Evolutionary conservation across 2,113 vertebrate genomes (phyloP), one percentile per base, ranked within the genome.

Genomic region (Hystrix cristata): DNA sequence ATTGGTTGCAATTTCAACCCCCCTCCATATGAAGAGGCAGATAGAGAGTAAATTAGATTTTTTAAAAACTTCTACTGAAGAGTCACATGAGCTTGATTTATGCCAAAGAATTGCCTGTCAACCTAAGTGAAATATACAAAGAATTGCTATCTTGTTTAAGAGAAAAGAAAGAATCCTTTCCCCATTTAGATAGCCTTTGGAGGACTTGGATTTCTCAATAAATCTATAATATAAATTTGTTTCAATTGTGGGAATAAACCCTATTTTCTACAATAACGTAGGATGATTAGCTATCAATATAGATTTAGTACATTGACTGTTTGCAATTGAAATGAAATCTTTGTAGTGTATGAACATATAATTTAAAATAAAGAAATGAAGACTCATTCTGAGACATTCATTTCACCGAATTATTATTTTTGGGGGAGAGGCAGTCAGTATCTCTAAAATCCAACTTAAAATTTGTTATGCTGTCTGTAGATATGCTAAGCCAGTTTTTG

Each of bases 351-450:
- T 16, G 15, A 92, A 7, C 88, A 3, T 65, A 43, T 88, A 64
- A 67, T 90, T 94, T 83, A 96, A 88, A 93, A 62, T 74, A 93
- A 51, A 89, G 60, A 87, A 95, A 65, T 6, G 79, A 11, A 94
- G 16, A 65, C 34, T n/a, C 48, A 72, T 8, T 57, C 94, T 88
- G 67, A 94, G 7, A 80, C 31, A 92, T 74, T 4, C n/a, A 12
- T 83, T 21, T 11, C 9, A 38, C 23, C 10, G 34, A 14, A 65
- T 71, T 93, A 53, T 82, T 2, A 65, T 92, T 93, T 16, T 31
- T 38, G 38, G 38, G 38, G 76, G 29, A 7, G 76, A 51, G 25
- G 76, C 27, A 29, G 25, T 86, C n/a, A 83, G 12, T 27, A 53
- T 81, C 62, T 88, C 29, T 94, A 31, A 21, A 88, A 95, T 62